Evolutionary conservation across 2,113 vertebrate genomes (phyloP).

Genomic region (Cyphomyrus discorhynchus): DNA sequence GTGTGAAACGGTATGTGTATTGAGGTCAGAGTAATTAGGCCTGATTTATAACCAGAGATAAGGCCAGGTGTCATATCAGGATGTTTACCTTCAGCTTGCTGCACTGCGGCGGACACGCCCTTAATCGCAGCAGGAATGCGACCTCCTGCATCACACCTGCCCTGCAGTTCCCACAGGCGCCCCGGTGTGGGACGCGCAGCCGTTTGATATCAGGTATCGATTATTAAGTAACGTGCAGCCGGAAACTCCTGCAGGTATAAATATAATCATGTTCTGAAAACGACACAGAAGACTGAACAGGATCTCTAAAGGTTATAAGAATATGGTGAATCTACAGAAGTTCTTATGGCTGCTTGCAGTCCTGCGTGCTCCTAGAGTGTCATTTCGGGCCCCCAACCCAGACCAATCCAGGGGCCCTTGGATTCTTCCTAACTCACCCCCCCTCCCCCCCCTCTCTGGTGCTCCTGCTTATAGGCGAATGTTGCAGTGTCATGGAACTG

Average conservation of each 20-base stretch:
- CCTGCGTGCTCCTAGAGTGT: no score
- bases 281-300: background rate
- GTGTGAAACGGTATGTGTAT: background rate
- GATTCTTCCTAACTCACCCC: no score
- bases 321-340: background rate
- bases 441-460: no score
- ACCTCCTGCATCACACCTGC: background rate
- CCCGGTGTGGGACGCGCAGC: background rate
- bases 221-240: background rate
- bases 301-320: background rate
- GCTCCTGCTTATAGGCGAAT: background rate
- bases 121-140: constrained; percentile 27
- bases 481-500: background rate
- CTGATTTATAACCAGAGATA: constrained; percentile 34
- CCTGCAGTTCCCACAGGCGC: background rate
- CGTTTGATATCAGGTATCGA: background rate
- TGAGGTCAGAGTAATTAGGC: constrained; percentile 37
- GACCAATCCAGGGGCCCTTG: no score
- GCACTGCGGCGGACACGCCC: constrained; percentile 29
- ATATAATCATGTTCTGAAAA: background rate
- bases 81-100: constrained; percentile 43
- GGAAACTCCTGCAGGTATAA: background rate
- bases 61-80: constrained; percentile 28
- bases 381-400: no score
- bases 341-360: background rate